Conservation (phyloP, 2,888 invertebrate species). For the Pristionchus arcanus region DNA sequence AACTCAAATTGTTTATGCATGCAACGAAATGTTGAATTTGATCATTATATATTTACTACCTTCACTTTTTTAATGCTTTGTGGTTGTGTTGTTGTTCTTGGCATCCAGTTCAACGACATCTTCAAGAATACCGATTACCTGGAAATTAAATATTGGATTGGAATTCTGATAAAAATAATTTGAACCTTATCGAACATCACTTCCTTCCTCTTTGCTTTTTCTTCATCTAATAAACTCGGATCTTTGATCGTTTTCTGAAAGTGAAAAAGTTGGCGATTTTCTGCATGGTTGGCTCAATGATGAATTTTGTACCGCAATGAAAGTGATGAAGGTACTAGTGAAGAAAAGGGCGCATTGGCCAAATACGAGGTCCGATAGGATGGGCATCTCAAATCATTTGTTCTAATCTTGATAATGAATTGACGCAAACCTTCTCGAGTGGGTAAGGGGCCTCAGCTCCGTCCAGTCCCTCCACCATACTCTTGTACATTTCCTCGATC, state of each 20-base stretch:
- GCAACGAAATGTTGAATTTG: neutral
- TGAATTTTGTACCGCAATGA: neutral
- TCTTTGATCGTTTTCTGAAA: neutral
- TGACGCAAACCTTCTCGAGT: neutral
- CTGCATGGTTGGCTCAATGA: neutral
- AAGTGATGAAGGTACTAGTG: neutral
- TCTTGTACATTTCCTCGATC: constrained; percentile 10
- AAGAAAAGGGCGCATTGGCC: neutral
- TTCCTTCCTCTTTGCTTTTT: neutral
- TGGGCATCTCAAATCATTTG: neutral
- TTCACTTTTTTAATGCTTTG: neutral
- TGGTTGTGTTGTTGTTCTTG: neutral
- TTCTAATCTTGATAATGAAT: neutral
- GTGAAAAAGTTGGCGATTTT: neutral
- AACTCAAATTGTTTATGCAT: neutral
- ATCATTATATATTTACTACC: neutral
- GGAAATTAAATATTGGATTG: neutral
- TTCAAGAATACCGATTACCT: neutral
- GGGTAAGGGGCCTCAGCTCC: neutral
- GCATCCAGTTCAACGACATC: neutral
- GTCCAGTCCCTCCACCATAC: neutral
- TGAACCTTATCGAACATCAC: neutral
- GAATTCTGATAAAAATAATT: neutral
- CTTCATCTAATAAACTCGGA: neutral
- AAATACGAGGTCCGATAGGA: neutral